A percentile compares a stretch with the other conserved stretches of the same genome.
Evolutionary conservation across 1,140 invertebrate genomes (phyloP).

Genomic region (Octopus sinensis): DNA sequence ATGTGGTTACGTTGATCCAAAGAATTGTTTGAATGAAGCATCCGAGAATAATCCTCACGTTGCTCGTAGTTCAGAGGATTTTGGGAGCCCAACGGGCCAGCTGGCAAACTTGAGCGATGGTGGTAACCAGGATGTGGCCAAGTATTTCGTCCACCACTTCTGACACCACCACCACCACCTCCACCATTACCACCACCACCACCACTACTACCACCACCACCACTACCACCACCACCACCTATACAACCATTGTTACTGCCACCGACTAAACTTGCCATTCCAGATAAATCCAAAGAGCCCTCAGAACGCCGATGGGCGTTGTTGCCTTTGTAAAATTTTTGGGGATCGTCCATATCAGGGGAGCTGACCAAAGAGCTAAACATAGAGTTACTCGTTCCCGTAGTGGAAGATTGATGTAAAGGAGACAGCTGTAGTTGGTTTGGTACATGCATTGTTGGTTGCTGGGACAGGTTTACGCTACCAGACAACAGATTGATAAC

Average conservation of each 20-base stretch:
- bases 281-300: slow-evolving; percentile 43
- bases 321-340: slow-evolving; percentile 9
- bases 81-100: slow-evolving; percentile 23
- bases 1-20: slow-evolving; percentile 17
- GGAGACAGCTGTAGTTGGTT: slow-evolving; percentile 21
- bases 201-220: slow-evolving; percentile 35
- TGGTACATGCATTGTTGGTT: slow-evolving; percentile 12
- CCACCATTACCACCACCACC: not conserved
- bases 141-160: slow-evolving; percentile 30
- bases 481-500: slow-evolving; percentile 50
- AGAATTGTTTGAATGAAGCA: slow-evolving; percentile 14
- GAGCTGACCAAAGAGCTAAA: slow-evolving; percentile 16
- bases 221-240: not conserved
- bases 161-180: not conserved
- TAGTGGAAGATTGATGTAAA: slow-evolving; percentile 18
- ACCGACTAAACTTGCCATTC: slow-evolving; percentile 18
- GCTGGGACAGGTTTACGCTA: slow-evolving; percentile 12
- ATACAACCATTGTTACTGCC: not conserved
- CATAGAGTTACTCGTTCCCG: slow-evolving; percentile 29
- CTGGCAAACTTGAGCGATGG: slow-evolving; percentile 42
- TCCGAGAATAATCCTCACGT: slow-evolving; percentile 10
- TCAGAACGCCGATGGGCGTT: slow-evolving; percentile 45
- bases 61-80: not conserved
- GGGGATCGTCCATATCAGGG: not conserved
- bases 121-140: slow-evolving; percentile 35